Conservation (phyloP, 53 echinoderm and acorn worm genomes). For the Crossaster papposus region DNA sequence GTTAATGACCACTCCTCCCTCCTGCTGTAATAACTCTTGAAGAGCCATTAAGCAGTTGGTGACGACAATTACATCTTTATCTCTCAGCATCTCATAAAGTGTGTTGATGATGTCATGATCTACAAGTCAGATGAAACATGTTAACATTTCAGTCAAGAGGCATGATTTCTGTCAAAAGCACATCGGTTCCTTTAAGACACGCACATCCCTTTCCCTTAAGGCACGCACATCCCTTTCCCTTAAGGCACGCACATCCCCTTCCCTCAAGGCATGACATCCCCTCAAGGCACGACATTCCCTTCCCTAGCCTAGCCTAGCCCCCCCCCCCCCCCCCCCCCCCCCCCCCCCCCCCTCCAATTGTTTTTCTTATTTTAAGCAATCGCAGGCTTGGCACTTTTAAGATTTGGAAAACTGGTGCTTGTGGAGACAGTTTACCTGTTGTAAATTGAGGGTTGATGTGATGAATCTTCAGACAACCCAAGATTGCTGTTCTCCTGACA, state of each 20-base stretch:
- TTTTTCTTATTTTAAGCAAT: no score
- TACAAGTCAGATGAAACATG: conserved; percentile 29
- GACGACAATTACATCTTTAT: conserved; percentile 72
- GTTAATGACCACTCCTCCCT: conserved; percentile 73
- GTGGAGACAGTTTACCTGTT: conserved; percentile 61
- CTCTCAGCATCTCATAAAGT: conserved; percentile 79
- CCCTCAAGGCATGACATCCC: no score
- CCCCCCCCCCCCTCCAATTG: no score
- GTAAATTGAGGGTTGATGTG: conserved; percentile 68
- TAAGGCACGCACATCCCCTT: no score
- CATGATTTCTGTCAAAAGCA: no score
- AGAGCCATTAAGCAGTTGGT: conserved; percentile 74
- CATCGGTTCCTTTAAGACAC: no score
- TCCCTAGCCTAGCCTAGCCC: no score
- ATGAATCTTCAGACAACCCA: conserved; percentile 77
- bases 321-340: no score
- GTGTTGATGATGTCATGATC: conserved; percentile 67
- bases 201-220: no score
- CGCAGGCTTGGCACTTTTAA: neutral
- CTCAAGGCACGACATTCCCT: no score
- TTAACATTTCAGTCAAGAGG: no score
- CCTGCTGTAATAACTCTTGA: conserved; percentile 64
- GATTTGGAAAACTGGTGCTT: neutral
- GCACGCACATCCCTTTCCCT: no score
- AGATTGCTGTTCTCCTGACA: conserved; percentile 81